These are phyloP conservation scores for Rhabditophanes sp. DNA, from an alignment of 2,888 invertebrate genomes.

Conservation along the genomic window DNA sequence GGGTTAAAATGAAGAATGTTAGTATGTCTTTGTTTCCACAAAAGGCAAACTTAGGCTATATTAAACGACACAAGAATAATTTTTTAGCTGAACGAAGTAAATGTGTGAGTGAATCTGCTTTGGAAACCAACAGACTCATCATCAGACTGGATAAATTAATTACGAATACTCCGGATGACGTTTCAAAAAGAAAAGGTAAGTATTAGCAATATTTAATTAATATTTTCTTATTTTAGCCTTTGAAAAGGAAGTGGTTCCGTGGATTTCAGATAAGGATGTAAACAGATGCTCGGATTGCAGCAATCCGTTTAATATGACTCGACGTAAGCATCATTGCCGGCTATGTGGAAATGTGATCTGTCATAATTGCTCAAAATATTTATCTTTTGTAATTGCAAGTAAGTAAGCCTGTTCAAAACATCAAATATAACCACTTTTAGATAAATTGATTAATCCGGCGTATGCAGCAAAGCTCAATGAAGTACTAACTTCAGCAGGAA, in stretches of 20 bases:
- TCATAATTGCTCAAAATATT: conserved; percentile 32
- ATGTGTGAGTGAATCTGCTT: conserved; percentile 69
- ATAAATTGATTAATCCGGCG: conserved; percentile 52
- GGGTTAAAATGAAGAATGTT: too few relatives aligned
- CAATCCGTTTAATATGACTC: conserved; percentile 45
- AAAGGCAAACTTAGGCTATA: too few relatives aligned
- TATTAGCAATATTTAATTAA: background rate
- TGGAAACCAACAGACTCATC: conserved; percentile 83
- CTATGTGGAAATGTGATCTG: conserved; percentile 52
- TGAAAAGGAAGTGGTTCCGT: conserved; percentile 62
- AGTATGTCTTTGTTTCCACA: too few relatives aligned
- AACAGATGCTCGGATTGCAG: background rate
- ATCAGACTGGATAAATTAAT: conserved; percentile 80
- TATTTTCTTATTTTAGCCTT: conserved; percentile 48
- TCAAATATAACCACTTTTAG: too few relatives aligned
- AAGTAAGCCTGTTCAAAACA: too few relatives aligned
- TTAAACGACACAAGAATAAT: conserved; percentile 38
- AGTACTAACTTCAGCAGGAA: conserved; percentile 5
- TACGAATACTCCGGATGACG: conserved; percentile 57
- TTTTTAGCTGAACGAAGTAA: conserved; percentile 49
- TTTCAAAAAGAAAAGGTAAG: conserved; percentile 45
- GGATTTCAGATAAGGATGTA: conserved; percentile 49
- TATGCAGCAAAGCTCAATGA: conserved; percentile 33
- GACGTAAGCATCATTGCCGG: conserved; percentile 85
- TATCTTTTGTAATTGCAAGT: conserved; percentile 38